Evolutionary conservation across 2,113 vertebrate genomes (phyloP), one percentile per base, ranked within the genome.

Genomic region (Coracopsis vasa): DNA sequence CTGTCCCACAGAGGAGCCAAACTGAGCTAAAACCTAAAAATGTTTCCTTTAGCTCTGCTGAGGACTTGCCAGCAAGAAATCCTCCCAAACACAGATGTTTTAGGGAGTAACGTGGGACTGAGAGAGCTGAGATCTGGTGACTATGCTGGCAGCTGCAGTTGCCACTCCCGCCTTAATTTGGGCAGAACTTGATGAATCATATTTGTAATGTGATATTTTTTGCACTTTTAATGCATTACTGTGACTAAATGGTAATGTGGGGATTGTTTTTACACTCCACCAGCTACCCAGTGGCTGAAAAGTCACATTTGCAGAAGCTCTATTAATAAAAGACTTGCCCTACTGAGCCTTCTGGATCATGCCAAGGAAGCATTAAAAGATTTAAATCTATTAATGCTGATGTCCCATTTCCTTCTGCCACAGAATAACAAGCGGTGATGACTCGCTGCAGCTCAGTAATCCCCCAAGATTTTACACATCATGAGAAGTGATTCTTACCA

Each of bases 291-390:
- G n/a, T 54, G 65, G 54, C 51, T 79, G 90, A 77, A 64, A 66
- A 92, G 75, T 13, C 77, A 44, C 88, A 18, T 71, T 88, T 86
- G 90, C 64, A 56, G 83, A 74, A 37, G 35, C 73, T 83, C 94
- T 84, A 64, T 94, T 96, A 96, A 93, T 93, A 93, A 80, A 67
- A 92, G 82, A 10, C 82, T 71, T 96, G 95, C 51, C 92, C 95
- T 95, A 0, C 75, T 81, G 82, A 83, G 80, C 92, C 75, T 66
- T 37, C 69, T 35, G 80, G 45, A 16, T 56, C 3, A n/a, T 74
- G 96, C 92, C 94, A 92, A 93, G 86, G 96, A 33, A 67, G 95
- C 92, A 95, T 96, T 96, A 97, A 90, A 92, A 95, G 95, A 95
- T 94, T 96, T 96, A 92, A 88, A 88, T 95, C 94, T 95, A 61